Conservation (phyloP, 2,888 invertebrate genomes). For the Meiosimyza decipiens region DNA sequence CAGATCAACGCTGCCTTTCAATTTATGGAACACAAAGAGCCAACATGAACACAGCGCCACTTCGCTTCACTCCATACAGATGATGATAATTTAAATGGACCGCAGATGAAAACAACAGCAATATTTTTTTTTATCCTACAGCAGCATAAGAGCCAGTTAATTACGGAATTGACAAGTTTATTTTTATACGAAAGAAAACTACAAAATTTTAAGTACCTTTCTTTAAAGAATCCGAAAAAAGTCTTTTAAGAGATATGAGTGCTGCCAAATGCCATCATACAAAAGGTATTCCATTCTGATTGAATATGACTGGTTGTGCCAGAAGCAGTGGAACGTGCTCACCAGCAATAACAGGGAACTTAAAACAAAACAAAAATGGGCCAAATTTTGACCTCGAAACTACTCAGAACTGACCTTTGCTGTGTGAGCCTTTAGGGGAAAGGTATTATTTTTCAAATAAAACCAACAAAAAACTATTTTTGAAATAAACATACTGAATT, state of each 20-base stretch:
- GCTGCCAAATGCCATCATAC: background rate
- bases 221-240: background rate
- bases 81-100: too few species aligned
- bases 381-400: constrained; percentile 56
- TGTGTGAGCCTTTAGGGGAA: background rate
- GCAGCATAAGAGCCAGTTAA: constrained; percentile 8
- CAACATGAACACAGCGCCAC: too few species aligned
- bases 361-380: constrained; percentile 43
- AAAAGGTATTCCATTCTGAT: background rate
- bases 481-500: constrained; percentile 29
- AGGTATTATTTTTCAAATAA: background rate
- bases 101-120: too few species aligned
- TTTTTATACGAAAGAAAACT: background rate
- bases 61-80: too few species aligned
- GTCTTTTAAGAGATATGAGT: background rate
- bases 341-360: constrained; percentile 6
- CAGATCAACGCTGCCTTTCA: too few species aligned
- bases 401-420: constrained; percentile 29
- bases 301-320: background rate
- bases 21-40: too few species aligned
- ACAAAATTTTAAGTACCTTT: background rate
- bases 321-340: constrained; percentile 12
- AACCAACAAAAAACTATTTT: constrained; percentile 14
- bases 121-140: too few species aligned
- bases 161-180: background rate